Evolutionary conservation across 2,888 invertebrate species (phyloP), one percentile per base, ranked within the genome.

Genomic region (Melipona bicolor): DNA sequence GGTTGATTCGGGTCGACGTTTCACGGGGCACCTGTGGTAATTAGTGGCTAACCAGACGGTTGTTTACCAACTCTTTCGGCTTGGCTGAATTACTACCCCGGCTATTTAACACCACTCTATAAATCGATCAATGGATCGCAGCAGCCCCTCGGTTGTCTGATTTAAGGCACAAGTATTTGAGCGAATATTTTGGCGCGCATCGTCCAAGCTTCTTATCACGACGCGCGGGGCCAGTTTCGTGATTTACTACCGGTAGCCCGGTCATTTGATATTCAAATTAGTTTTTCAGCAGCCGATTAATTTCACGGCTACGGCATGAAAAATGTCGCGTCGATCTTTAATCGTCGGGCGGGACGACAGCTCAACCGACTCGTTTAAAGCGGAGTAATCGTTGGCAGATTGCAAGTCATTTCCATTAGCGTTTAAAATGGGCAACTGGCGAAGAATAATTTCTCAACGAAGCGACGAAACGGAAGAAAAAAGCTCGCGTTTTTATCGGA

Each of bases 1-100:
- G 54, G n/a, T 79, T 56, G 79, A 81, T 81, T 61, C 54, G 15
- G 36, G 54, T 68, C 69, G 54, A 84, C 84, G 83, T 87, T 87
- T 85, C 80, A 78, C 81, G 79, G 70, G 72, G 69, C 77, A 54
- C 24, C 75, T 64, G 62, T 64, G 64, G 78, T 88, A 91, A 91
- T 87, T 91, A 89, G 84, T 62, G 80, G 49, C 56, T 65, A 68
- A 81, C 85, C 74, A 78, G 76, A 76, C 84, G 73, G 89, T 91
- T 90, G 90, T 91, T 92, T 91, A 92, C 36, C 36, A 36, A 36
- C 90, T 90, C 87, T 79, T 83, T 83, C 79, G 49, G 79, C 64
- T 79, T 79, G 82, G 74, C 70, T 89, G 88, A 92, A 91, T 92
- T 91, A 91, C 36, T 36, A 87, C 86, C 87, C 79, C 73, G 85